Base-by-base conservation (phyloP, 2,113 vertebrate genomes). In the Solenodon paradoxus region DNA sequence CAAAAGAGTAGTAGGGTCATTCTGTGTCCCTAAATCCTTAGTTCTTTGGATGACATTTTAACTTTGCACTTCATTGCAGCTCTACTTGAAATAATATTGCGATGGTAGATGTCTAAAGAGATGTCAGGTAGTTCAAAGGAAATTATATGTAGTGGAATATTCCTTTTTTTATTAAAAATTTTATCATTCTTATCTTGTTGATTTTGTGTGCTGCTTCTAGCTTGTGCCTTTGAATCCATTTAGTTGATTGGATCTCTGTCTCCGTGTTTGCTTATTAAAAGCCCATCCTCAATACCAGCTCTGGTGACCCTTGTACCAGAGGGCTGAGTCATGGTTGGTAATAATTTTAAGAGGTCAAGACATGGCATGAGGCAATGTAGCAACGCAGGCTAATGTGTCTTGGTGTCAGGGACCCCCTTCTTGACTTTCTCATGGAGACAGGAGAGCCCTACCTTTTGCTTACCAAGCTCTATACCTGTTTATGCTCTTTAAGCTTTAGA, bases 141-240 rank as follows among this genome's bases (percentile, higher is more conserved):
- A 91, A 94, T 74, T 78, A 49, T 68, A 64, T 51, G 19, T n/a
- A 30, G 20, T 47, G 20, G 32, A 69, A 77, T 88, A 69, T 59
- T 91, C 13, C 12, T 63, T 61, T 94, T 91, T 79, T 88, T 40
- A 95, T 97, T 97, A 90, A 91, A 96, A 95, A 3, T 16, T 88
- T 77, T 71, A 77, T 96, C 87, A 93, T 96, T 81, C 82, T 96
- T 72, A 85, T 85, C 87, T 86, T 91, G 49, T 93, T 86, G 42
- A 75, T 5, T 66, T 38, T 78, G 32, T 49, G 26, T 63, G 24
- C 30, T 92, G 30, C 40, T 85, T 95, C 59, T 93, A 66, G 32
- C 32, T 85, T 91, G 55, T 22, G 32, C 95, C 63, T 74, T 3
- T 63, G 51, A 68, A 84, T 59, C n/a, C n/a, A 75, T 5, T 24